Conservation (phyloP, 1,140 invertebrate genomes). For the Odontomachus brunneus region DNA sequence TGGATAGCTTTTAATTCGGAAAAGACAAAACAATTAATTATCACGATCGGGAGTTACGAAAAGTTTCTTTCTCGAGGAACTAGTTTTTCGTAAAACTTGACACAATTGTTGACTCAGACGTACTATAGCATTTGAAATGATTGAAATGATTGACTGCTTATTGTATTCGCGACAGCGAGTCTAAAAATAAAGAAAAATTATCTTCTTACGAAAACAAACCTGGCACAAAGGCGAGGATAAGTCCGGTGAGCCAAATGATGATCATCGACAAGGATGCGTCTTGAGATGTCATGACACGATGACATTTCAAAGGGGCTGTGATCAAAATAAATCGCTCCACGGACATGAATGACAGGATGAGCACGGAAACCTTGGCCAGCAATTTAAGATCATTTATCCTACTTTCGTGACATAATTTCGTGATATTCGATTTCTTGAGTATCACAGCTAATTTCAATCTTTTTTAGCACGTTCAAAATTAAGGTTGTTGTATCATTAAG, state of each 20-base stretch:
- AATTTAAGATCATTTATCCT: constrained; percentile 28
- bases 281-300: constrained; percentile 86
- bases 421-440: background rate
- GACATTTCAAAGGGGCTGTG: constrained; percentile 88
- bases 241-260: constrained; percentile 88
- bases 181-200: no score
- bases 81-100: background rate
- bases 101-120: background rate
- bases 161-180: no score
- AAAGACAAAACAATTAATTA: background rate
- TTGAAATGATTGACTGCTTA: background rate
- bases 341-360: constrained; percentile 92
- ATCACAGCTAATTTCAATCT: background rate
- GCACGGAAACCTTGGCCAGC: constrained; percentile 87
- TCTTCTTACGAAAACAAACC: constrained; percentile 78
- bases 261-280: constrained; percentile 86
- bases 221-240: constrained; percentile 89
- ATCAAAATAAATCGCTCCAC: constrained; percentile 91
- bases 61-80: background rate
- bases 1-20: constrained; percentile 83
- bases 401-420: constrained; percentile 12
- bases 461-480: background rate
- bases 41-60: background rate
- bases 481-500: no score
- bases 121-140: background rate